These are phyloP conservation scores for Saguinus imperator DNA, from an alignment of 2,113 vertebrate genomes.

Conservation along the genomic window DNA sequence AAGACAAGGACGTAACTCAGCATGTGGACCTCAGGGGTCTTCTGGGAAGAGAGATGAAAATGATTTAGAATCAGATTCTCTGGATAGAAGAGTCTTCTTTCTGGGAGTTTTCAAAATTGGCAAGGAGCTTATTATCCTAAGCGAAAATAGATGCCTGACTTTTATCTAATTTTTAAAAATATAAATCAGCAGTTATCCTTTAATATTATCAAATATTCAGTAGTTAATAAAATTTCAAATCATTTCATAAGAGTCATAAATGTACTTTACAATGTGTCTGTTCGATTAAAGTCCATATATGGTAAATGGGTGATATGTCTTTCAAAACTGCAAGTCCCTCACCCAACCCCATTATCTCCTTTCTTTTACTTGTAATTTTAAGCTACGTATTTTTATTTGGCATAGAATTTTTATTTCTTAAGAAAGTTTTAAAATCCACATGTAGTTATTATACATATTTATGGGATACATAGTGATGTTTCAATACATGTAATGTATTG, in stretches of 20 bases:
- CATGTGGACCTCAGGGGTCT: not conserved
- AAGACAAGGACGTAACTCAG: not conserved
- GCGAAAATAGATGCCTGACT: not conserved
- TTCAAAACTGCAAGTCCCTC: not conserved
- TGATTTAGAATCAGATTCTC: not conserved
- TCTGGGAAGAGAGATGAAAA: not conserved
- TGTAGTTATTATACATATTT: not conserved
- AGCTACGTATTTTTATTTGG: not conserved
- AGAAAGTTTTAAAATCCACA: not conserved
- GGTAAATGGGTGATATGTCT: not conserved
- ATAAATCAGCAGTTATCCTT: not conserved
- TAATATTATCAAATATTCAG: not conserved
- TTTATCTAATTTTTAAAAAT: not conserved
- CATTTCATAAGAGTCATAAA: not conserved
- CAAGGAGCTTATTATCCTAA: not conserved
- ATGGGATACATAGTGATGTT: not conserved
- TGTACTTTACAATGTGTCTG: not conserved
- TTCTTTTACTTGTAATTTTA: not conserved
- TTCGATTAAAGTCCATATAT: not conserved
- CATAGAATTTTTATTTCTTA: not conserved
- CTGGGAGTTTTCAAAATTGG: slow-evolving; percentile 15
- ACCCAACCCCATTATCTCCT: not conserved
- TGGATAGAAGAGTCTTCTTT: not conserved
- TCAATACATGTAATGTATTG: not conserved
- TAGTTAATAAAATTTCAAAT: not conserved